These are phyloP conservation scores for Sterna hirundo DNA, from an alignment of 2,113 vertebrate species.

Conservation along the genomic window DNA sequence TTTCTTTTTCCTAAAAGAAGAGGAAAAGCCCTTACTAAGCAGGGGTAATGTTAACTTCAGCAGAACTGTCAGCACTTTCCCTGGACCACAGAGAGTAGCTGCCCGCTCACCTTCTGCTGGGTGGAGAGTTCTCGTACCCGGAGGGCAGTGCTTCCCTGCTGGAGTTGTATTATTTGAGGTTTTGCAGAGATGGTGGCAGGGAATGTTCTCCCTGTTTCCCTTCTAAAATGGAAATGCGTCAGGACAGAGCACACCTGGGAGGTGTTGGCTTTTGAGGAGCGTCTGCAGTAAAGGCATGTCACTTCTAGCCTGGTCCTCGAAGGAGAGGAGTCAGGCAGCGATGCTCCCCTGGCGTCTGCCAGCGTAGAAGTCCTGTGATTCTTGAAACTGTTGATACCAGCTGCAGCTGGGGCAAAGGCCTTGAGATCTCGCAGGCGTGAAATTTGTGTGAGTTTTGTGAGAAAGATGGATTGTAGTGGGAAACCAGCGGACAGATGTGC, in stretches of 20 bases:
- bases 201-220: not conserved
- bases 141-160: not conserved
- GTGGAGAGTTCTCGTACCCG: not conserved
- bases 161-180: not conserved
- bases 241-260: not conserved
- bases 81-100: not conserved
- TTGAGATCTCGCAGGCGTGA: rapidly evolving
- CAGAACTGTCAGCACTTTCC: not conserved
- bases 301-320: rapidly evolving
- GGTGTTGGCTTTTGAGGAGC: rapidly evolving
- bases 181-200: not conserved
- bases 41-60: not conserved
- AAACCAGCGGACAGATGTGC: rapidly evolving
- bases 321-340: rapidly evolving
- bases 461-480: not conserved
- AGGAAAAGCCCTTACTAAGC: not conserved
- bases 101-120: not conserved
- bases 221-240: rapidly evolving
- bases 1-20: not conserved
- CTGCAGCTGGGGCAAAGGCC: not conserved
- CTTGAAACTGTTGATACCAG: no score
- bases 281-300: not conserved
- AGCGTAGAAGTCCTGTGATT: not conserved
- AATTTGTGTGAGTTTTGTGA: rapidly evolving
- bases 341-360: not conserved